Percentiles rank a stretch among this genome's conserved stretches.
phyloP scores from a whole-genome alignment of 2,797 vertebrate genomes.

The Staurois parvus region DNA sequence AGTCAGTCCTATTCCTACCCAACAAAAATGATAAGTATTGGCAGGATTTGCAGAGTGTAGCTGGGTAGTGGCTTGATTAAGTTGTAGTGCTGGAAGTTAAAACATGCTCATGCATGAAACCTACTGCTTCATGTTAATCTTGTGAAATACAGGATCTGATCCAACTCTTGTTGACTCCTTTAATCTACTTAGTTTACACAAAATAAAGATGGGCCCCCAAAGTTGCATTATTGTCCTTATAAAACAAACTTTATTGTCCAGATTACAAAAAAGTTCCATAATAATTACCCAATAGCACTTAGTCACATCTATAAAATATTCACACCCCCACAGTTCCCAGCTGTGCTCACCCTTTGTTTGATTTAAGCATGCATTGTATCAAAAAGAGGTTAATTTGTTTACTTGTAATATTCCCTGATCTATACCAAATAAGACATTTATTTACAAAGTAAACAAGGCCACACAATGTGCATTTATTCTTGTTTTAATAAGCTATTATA shows the following conservation, averaged over 20 bases:
- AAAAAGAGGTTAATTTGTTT: too few species aligned
- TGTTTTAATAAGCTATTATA: too few species aligned
- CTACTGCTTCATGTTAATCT: background rate
- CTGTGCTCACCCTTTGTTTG: too few species aligned
- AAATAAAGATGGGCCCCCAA: background rate
- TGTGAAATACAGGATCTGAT: background rate
- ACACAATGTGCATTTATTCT: too few species aligned
- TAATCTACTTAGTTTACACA: background rate
- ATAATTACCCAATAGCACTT: background rate
- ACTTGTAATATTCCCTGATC: too few species aligned
- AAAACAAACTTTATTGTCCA: background rate
- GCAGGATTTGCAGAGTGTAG: slow-evolving; percentile 26
- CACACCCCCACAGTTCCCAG: background rate
- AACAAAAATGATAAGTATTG: slow-evolving; percentile 51
- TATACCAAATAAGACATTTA: too few species aligned
- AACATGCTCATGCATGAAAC: slow-evolving; percentile 34
- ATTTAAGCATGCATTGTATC: too few species aligned
- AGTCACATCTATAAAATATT: background rate
- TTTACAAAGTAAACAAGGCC: too few species aligned
- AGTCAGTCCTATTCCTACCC: slow-evolving; percentile 40
- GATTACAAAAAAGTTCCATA: background rate
- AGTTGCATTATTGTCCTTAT: background rate
- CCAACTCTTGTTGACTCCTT: background rate
- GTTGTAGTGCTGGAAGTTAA: background rate
- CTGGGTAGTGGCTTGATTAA: slow-evolving; percentile 18